Evolutionary conservation across 2,797 vertebrate species (phyloP).

Genomic region (Malurus leucopterus): DNA sequence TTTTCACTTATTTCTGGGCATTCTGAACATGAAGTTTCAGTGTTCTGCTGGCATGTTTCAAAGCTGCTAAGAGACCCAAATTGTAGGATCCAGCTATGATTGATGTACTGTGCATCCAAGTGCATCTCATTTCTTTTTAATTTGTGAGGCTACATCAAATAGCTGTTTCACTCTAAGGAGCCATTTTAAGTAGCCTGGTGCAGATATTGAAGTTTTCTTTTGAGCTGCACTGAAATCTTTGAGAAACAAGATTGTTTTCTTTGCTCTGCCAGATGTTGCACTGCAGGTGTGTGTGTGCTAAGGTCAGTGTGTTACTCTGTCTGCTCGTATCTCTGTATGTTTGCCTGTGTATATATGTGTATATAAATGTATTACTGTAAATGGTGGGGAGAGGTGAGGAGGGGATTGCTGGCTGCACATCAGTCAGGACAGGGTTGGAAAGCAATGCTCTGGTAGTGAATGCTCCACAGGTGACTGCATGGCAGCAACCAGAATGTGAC

Average conservation of each 20-base stretch:
- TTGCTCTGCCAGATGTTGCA: not conserved
- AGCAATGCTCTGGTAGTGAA: not conserved
- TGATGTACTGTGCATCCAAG: not conserved
- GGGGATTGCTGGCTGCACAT: not conserved
- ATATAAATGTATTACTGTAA: accelerated
- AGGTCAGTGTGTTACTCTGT: accelerated
- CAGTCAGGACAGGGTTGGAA: not conserved
- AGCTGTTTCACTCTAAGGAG: not conserved
- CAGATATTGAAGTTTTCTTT: not conserved
- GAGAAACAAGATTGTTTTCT: not conserved
- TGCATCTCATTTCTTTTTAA: not conserved
- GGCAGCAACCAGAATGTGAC: not conserved
- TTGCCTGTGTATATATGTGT: not conserved
- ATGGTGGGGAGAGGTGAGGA: not conserved
- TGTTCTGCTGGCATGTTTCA: not conserved
- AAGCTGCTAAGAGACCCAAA: not conserved
- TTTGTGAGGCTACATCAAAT: not conserved
- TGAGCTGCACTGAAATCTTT: not conserved
- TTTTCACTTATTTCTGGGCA: not conserved
- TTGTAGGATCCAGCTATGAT: not conserved
- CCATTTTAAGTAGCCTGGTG: not conserved
- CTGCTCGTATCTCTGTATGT: accelerated
- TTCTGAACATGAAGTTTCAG: not conserved
- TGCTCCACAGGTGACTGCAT: not conserved
- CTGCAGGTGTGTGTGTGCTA: not conserved